Percentiles rank a stretch among this genome's conserved stretches.
phyloP scores from a whole-genome alignment of 2,888 invertebrate genomes.

The Nomada ferruginata region DNA sequence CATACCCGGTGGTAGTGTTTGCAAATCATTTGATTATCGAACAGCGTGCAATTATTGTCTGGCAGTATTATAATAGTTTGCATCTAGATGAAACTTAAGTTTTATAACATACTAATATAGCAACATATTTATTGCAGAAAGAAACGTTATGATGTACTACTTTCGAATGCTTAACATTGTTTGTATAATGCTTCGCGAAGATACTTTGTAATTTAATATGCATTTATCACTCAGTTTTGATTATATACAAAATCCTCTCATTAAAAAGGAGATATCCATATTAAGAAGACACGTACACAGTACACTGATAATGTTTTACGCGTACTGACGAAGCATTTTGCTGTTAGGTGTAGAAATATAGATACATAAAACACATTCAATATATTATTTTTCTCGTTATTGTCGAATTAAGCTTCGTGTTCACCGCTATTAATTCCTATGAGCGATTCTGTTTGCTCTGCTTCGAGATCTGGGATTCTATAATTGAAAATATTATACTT shows the following conservation, averaged over 20 bases:
- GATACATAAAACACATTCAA: slow-evolving; percentile 64
- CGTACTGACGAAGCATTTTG: slow-evolving; percentile 57
- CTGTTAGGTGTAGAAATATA: slow-evolving; percentile 63
- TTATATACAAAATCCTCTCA: slow-evolving; percentile 42
- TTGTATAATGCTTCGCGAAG: slow-evolving; percentile 27
- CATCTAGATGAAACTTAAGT: slow-evolving; percentile 35
- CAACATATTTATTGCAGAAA: slow-evolving; percentile 18
- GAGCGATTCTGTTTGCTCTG: slow-evolving; percentile 89
- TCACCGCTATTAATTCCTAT: slow-evolving; percentile 87
- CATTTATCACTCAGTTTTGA: slow-evolving; percentile 29
- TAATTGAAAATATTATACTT: slow-evolving; percentile 75
- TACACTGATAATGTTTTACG: slow-evolving; percentile 50
- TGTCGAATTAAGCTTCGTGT: slow-evolving; percentile 85
- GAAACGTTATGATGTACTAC: slow-evolving; percentile 8
- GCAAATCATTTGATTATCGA: slow-evolving; percentile 32
- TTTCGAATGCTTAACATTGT: slow-evolving; percentile 25
- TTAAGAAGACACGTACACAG: slow-evolving; percentile 48
- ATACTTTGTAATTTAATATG: slow-evolving; percentile 45
- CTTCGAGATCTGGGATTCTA: slow-evolving; percentile 87
- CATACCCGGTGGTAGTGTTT: slow-evolving; percentile 1
- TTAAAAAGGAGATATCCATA: slow-evolving; percentile 41
- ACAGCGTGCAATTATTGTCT: slow-evolving; percentile 67
- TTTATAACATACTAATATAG: slow-evolving; percentile 31
- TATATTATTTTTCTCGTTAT: slow-evolving; percentile 67
- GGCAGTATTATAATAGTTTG: slow-evolving; percentile 65